phyloP scores from a whole-genome alignment of 2,888 invertebrate genomes.

The Cephonodes hylas region DNA sequence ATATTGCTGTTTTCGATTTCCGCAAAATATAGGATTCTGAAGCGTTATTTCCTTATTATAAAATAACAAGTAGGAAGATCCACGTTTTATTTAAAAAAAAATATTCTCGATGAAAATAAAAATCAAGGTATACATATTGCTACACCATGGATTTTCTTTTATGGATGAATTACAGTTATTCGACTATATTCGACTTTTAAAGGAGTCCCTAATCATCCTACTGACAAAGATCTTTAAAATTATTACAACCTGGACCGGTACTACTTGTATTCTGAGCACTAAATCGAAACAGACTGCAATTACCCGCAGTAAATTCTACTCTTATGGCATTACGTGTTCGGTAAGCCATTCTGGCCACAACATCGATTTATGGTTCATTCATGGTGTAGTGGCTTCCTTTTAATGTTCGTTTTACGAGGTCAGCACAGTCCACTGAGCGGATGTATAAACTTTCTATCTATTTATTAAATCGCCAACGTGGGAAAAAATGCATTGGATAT shows the following conservation, averaged over 20 bases:
- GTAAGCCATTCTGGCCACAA: not conserved
- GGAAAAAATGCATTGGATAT: conserved; percentile 4
- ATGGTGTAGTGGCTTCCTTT: conserved; percentile 23
- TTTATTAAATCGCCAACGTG: conserved; percentile 15
- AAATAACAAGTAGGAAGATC: no score
- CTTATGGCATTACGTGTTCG: not conserved
- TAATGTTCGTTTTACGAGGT: conserved; percentile 27
- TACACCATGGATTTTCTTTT: no score
- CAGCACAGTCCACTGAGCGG: conserved; percentile 10
- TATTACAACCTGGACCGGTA: not conserved
- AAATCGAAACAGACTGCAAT: conserved; percentile 11
- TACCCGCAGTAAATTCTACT: conserved; percentile 11
- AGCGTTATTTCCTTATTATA: no score
- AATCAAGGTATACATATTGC: no score
- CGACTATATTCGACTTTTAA: no score
- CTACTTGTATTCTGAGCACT: not conserved
- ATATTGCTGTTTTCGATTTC: not conserved
- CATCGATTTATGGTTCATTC: conserved; percentile 26
- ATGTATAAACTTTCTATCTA: conserved; percentile 18
- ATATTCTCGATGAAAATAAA: no score
- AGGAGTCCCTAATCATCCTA: not conserved
- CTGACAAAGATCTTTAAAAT: not conserved
- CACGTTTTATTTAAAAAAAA: no score
- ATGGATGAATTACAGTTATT: no score
- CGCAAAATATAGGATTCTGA: no score